Percentiles rank a stretch among this genome's conserved stretches.
Evolutionary conservation across 2,797 vertebrate species (phyloP).

Genomic region (Malacoraja senta): DNA sequence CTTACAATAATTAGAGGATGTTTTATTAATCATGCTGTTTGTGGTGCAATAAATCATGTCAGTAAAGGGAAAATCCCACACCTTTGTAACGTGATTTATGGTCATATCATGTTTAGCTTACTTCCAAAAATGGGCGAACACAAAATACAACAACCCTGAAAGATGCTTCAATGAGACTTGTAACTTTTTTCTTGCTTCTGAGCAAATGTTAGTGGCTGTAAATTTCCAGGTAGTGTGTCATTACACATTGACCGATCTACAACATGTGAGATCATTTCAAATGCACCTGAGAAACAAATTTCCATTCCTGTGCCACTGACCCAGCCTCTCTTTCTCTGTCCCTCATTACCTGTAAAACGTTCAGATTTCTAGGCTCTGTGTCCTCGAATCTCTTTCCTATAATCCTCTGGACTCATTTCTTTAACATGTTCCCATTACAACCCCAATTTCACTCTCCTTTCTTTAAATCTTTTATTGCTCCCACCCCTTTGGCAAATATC

Average conservation of each 20-base stretch:
- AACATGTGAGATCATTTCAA: neutral
- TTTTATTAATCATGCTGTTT: neutral
- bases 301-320: neutral
- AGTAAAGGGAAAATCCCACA: neutral
- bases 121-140: neutral
- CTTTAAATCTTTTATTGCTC: neutral
- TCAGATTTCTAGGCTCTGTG: neutral
- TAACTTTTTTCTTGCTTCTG: neutral
- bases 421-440: no score
- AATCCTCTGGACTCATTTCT: neutral
- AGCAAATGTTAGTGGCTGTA: neutral
- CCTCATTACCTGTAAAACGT: neutral
- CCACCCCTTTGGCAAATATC: neutral
- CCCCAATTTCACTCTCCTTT: neutral
- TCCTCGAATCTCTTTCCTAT: neutral
- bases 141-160: neutral
- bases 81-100: neutral
- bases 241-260: neutral
- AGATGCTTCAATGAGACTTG: neutral
- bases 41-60: neutral
- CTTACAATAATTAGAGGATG: neutral
- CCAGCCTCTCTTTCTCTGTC: neutral
- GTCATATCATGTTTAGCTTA: neutral
- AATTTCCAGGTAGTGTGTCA: neutral
- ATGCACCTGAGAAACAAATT: neutral